Base-by-base conservation (phyloP, 2,888 invertebrate species). In the Branchipolynoe longqiensis region DNA sequence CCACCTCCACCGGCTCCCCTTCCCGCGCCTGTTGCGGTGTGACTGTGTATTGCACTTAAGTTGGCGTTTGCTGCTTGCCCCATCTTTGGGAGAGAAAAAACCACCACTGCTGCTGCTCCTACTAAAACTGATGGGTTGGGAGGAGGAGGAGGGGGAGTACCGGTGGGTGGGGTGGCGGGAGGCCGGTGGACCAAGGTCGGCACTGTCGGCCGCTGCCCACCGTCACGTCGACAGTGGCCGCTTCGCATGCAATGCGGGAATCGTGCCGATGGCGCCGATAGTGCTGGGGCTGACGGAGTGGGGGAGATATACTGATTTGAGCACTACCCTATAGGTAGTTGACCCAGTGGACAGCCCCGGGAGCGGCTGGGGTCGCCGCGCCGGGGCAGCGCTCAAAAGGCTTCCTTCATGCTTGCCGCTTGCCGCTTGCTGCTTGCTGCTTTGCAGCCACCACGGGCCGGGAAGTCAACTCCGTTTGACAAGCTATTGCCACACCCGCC, bases 261-360 rank as follows among this genome's bases (percentile, higher is more conserved):
- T 69, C 69, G 14, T 69, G 14, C 38, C 3, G 22, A 14, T 33
- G 69, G 38, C 38, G 12, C 38, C 18, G 69, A 69, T 69, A 69
- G 36, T 38, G 69, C n/a, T 36, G 69, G 36, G 33, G 69, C 12
- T 4, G 38, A 33, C 8, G 38, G 69, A 14, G 69, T 33, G n/a
- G 14, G 69, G 38, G 36, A 33, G 33, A 38, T 18, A 36, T 25
- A 38, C 69, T 69, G 69, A 38, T 69, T 69, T 69, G 69, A 38
- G 69, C 14, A 38, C 36, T 33, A 38, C 18, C 69, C 14, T 69
- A 38, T 38, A 62, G 22, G 36, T 69, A 69, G 69, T 69, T 69
- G 69, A 69, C 69, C 69, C 69, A 38, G 69, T 4, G 69, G 69
- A 69, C n/a, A n/a, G n/a, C n/a, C n/a, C n/a, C n/a, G n/a, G n/a